phyloP scores from a whole-genome alignment of 2,888 invertebrate genomes.

The Hydraecia micacea region DNA sequence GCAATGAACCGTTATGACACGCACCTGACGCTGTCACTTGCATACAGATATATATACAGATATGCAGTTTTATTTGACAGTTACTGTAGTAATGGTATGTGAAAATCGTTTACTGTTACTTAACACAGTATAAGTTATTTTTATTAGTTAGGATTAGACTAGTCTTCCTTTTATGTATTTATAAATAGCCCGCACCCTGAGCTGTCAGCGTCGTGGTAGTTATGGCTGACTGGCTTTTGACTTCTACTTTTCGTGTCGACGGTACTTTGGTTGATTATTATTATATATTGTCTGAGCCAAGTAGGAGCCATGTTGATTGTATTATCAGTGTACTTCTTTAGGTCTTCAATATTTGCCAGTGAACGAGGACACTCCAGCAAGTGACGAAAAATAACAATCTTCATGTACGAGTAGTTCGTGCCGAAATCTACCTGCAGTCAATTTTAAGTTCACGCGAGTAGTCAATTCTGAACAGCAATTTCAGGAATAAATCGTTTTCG shows the following conservation, averaged over 20 bases:
- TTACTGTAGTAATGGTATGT: constrained; percentile 31
- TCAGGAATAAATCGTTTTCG: background rate
- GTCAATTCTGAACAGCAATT: background rate
- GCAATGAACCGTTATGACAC: constrained; percentile 60
- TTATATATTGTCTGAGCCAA: background rate
- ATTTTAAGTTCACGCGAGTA: background rate
- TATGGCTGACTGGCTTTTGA: background rate
- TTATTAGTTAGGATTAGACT: background rate
- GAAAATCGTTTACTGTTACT: constrained; percentile 37
- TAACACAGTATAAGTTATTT: constrained; percentile 10
- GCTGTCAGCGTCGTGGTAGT: background rate
- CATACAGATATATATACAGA: constrained; percentile 65
- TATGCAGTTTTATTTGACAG: constrained; percentile 42
- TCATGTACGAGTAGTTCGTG: background rate
- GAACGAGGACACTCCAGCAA: background rate
- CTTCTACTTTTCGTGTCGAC: background rate
- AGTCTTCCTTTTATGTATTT: background rate
- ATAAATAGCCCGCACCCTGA: background rate
- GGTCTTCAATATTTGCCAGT: background rate
- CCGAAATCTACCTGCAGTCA: background rate
- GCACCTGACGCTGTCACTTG: constrained; percentile 37
- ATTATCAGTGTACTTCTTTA: background rate
- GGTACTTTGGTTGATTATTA: background rate
- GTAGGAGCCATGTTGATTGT: background rate
- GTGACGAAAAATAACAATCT: background rate